Percentiles rank a stretch among this genome's conserved stretches.
These are phyloP conservation scores for Kradibia gibbosae DNA, from an alignment of 1,140 invertebrate species.

Conservation along the genomic window DNA sequence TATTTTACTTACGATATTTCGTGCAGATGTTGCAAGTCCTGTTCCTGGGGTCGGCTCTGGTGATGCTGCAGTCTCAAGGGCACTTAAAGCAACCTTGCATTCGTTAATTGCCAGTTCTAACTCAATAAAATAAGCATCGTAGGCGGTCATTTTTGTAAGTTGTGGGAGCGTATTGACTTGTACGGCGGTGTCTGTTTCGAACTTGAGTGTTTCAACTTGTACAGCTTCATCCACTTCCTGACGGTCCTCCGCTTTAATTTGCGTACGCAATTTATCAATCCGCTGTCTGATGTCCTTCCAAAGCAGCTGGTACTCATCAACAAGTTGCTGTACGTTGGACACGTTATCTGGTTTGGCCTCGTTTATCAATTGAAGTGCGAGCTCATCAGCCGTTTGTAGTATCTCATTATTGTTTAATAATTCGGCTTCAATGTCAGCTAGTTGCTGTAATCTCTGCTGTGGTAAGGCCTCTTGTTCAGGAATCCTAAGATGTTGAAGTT, in stretches of 20 bases:
- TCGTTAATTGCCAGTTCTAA: constrained; percentile 79
- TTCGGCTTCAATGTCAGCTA: constrained; percentile 75
- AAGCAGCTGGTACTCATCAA: constrained; percentile 79
- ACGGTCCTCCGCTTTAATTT: constrained; percentile 70
- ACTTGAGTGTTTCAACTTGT: constrained; percentile 83
- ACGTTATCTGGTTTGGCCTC: constrained; percentile 74
- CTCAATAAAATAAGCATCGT: constrained; percentile 85
- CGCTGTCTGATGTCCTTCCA: constrained; percentile 77
- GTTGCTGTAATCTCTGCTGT: constrained; percentile 66
- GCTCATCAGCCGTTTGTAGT: constrained; percentile 74
- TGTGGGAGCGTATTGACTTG: constrained; percentile 84
- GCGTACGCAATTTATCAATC: constrained; percentile 71
- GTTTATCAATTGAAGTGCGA: constrained; percentile 76
- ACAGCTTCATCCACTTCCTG: constrained; percentile 75
- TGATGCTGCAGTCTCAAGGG: constrained; percentile 73
- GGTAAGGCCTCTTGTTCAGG: constrained; percentile 66
- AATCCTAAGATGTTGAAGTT: constrained; percentile 77
- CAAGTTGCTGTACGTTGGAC: constrained; percentile 75
- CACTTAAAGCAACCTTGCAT: constrained; percentile 74
- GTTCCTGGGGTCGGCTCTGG: constrained; percentile 73
- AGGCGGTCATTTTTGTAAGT: constrained; percentile 80
- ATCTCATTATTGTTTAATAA: constrained; percentile 73
- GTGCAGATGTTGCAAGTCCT: constrained; percentile 73
- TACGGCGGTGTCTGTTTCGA: constrained; percentile 82
- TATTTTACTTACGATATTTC: constrained; percentile 71